Conservation (phyloP, 1,140 invertebrate species). For the Heliothis subflexa region DNA sequence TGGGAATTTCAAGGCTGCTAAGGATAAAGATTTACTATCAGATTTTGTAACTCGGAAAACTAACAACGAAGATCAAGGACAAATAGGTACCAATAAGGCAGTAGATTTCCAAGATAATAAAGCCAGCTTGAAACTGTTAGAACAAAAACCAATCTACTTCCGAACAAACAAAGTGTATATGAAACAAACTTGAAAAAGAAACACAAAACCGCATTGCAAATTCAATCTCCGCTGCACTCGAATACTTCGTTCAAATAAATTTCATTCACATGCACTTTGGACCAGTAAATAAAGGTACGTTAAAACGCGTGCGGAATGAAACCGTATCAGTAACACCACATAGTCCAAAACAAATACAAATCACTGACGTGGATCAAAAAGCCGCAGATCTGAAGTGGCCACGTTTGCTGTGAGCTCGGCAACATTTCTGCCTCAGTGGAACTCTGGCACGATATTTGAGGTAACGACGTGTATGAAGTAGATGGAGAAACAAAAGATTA, state of each 20-base stretch:
- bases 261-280: conserved; percentile 16
- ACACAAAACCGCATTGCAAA: background rate
- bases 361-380: conserved; percentile 13
- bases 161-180: background rate
- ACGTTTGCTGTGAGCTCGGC: background rate
- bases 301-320: conserved; percentile 9
- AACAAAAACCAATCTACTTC: background rate
- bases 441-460: background rate
- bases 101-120: background rate
- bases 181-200: conserved; percentile 5
- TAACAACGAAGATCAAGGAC: background rate
- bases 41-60: background rate
- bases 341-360: conserved; percentile 5
- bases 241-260: conserved; percentile 10
- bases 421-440: background rate
- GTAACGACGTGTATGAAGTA: too few relatives aligned
- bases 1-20: background rate
- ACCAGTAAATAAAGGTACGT: background rate
- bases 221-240: background rate
- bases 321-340: background rate
- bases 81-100: too few relatives aligned
- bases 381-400: background rate
- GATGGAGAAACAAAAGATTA: too few relatives aligned
- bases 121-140: background rate
- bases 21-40: conserved; percentile 14